phyloP scores from a whole-genome alignment of 2,113 vertebrate species.

The Urocolius indicus region DNA sequence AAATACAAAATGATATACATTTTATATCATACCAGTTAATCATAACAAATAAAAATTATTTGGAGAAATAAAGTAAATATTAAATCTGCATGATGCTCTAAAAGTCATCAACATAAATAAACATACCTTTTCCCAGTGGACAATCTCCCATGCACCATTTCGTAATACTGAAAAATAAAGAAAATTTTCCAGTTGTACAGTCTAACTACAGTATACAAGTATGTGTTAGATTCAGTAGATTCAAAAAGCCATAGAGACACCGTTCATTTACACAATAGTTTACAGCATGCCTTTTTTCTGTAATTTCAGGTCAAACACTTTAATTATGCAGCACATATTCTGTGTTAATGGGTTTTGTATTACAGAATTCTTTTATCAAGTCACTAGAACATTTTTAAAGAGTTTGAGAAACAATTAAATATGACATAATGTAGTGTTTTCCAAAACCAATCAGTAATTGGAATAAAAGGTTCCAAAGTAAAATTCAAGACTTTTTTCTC shows the following conservation, averaged over 20 bases:
- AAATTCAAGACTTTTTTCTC: not conserved
- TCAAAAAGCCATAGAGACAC: not conserved
- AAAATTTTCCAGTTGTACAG: not conserved
- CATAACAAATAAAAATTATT: not conserved
- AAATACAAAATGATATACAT: not conserved
- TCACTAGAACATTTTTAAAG: not conserved
- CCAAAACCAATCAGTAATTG: not conserved
- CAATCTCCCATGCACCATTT: conserved; percentile 98
- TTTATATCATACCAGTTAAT: not conserved
- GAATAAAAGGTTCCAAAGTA: not conserved
- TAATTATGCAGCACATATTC: not conserved
- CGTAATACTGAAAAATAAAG: conserved; percentile 84
- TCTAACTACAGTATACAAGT: not conserved
- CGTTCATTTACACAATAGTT: not conserved
- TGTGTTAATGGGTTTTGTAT: not conserved
- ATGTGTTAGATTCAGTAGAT: not conserved
- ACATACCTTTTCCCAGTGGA: conserved; percentile 98
- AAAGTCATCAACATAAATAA: not conserved
- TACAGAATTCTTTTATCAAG: not conserved
- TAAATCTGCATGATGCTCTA: not conserved
- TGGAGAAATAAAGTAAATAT: not conserved
- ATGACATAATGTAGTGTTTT: not conserved
- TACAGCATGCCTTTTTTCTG: not conserved
- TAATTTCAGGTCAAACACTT: not conserved
- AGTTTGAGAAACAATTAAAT: not conserved